phyloP scores from a whole-genome alignment of 2,113 vertebrate species.

The Chascanopsetta lugubris region DNA sequence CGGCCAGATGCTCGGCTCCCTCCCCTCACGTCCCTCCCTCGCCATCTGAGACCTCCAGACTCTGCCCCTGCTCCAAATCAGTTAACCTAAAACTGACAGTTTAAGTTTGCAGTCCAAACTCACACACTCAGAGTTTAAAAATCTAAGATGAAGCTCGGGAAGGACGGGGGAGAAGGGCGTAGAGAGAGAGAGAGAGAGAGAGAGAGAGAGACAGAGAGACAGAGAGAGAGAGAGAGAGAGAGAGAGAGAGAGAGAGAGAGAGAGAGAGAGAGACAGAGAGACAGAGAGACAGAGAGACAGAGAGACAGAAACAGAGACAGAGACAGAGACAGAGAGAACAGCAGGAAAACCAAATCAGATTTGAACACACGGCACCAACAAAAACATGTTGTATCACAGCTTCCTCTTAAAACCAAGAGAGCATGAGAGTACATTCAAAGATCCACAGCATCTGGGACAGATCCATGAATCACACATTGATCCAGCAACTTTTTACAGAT shows the following conservation, averaged over 20 bases:
- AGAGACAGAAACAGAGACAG: no score
- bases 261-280: no score
- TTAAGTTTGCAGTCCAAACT: not conserved
- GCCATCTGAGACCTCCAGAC: conserved; percentile 45
- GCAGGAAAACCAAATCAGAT: not conserved
- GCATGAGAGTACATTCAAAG: conserved; percentile 18
- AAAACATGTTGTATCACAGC: not conserved
- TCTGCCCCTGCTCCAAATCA: conserved; percentile 25
- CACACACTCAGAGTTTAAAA: not conserved
- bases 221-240: no score
- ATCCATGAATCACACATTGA: conserved; percentile 9
- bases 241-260: no score
- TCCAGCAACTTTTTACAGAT: not conserved
- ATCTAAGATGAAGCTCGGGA: not conserved
- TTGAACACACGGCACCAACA: not conserved
- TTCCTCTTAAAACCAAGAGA: conserved; percentile 17
- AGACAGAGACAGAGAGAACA: not conserved
- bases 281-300: no score
- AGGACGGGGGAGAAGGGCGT: no score
- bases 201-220: no score
- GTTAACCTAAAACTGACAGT: conserved; percentile 24
- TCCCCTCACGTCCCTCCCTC: conserved; percentile 42
- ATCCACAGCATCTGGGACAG: conserved; percentile 27
- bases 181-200: no score
- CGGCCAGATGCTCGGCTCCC: conserved; percentile 70